phyloP scores from a whole-genome alignment of 2,888 invertebrate genomes.

The Neuroscelio doddi region DNA sequence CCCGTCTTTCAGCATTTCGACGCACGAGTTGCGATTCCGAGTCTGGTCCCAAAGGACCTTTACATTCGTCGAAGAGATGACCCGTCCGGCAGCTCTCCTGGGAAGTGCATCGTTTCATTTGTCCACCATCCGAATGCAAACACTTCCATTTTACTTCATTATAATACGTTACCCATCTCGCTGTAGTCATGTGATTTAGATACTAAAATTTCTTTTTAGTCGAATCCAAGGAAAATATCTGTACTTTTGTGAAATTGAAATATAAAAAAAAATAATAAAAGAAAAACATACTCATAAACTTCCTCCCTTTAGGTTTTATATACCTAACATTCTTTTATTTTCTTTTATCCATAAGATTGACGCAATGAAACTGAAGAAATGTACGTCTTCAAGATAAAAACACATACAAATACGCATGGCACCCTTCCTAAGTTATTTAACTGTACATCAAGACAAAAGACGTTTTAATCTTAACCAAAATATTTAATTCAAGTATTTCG shows the following conservation, averaged over 20 bases:
- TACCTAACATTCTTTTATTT: background rate
- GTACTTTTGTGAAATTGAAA: background rate
- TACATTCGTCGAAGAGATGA: slow-evolving; percentile 53
- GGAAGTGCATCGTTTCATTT: slow-evolving; percentile 36
- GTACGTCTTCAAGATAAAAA: too few species aligned
- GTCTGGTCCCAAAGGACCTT: slow-evolving; percentile 52
- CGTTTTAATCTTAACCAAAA: too few species aligned
- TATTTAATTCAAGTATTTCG: too few species aligned
- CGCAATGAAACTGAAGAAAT: too few species aligned
- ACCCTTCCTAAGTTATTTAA: too few species aligned
- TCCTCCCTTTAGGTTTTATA: slow-evolving; percentile 2
- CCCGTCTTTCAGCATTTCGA: slow-evolving; percentile 40
- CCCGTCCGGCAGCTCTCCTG: slow-evolving; percentile 41
- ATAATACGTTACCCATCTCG: slow-evolving; percentile 3
- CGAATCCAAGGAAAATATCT: slow-evolving; percentile 7
- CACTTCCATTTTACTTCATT: slow-evolving; percentile 33
- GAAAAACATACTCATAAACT: background rate
- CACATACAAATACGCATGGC: too few species aligned
- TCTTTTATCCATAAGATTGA: too few species aligned
- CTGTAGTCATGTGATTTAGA: slow-evolving; percentile 9
- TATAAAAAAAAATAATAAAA: slow-evolving; percentile 1
- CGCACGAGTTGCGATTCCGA: slow-evolving; percentile 45
- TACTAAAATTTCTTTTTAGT: slow-evolving; percentile 3
- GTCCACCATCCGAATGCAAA: slow-evolving; percentile 38
- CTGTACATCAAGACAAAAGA: too few species aligned